Conservation (phyloP, 2,888 invertebrate genomes). For the Celastrina argiolus region DNA sequence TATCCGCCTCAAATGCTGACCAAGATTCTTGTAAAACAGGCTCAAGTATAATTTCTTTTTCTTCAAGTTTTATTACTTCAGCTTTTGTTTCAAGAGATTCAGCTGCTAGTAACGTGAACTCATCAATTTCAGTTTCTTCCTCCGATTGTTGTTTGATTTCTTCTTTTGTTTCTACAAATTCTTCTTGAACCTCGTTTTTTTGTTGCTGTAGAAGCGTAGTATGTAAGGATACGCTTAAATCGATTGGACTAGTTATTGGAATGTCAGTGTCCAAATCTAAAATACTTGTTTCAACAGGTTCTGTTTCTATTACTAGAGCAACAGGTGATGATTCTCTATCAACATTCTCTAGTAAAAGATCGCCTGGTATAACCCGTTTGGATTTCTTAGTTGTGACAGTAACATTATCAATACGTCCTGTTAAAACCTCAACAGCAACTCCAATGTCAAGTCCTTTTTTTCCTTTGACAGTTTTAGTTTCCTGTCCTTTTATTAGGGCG, state of each 20-base stretch:
- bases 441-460: constrained; percentile 89
- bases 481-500: constrained; percentile 87
- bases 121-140: constrained; percentile 84
- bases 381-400: constrained; percentile 77
- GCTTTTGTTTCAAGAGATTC: constrained; percentile 82
- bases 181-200: constrained; percentile 44
- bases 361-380: constrained; percentile 81
- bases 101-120: constrained; percentile 87
- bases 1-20: constrained; percentile 81
- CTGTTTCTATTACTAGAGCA: constrained; percentile 66
- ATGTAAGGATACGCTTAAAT: constrained; percentile 82
- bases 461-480: constrained; percentile 81
- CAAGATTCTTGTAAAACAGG: constrained; percentile 77
- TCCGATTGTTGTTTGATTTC: constrained; percentile 29
- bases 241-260: constrained; percentile 82
- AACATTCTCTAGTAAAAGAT: constrained; percentile 82
- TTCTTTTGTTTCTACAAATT: constrained; percentile 33
- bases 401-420: constrained; percentile 88
- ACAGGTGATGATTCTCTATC: constrained; percentile 49
- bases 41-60: constrained; percentile 57
- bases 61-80: constrained; percentile 66
- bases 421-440: constrained; percentile 90
- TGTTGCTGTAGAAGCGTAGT: constrained; percentile 72
- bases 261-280: constrained; percentile 86
- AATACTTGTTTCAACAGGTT: constrained; percentile 82